Percentiles rank a stretch among this genome's conserved stretches.
Evolutionary conservation across 2,113 vertebrate species (phyloP).

Genomic region (Hymenochirus boettgeri): DNA sequence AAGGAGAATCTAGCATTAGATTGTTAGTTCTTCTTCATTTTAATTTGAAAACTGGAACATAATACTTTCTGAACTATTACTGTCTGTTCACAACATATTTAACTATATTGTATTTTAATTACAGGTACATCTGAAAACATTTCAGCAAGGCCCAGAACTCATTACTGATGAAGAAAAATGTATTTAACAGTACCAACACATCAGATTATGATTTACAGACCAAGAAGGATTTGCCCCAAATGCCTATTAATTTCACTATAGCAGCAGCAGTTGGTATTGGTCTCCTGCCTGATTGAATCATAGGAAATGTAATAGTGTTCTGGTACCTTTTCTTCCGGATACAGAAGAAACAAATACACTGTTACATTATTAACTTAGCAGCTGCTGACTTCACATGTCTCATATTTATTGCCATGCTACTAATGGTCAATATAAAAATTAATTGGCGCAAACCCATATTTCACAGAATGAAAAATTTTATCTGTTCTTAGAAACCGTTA

Average conservation of each 20-base stretch:
- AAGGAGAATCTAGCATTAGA: no score
- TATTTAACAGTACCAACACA: not conserved
- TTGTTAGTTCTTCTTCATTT: no score
- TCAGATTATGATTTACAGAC: not conserved
- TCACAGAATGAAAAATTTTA: not conserved
- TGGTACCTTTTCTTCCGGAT: constrained; percentile 29
- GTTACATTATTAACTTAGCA: constrained; percentile 32
- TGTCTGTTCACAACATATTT: not conserved
- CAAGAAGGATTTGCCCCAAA: not conserved
- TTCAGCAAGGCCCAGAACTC: not conserved
- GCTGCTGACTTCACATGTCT: constrained; percentile 16
- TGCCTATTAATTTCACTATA: not conserved
- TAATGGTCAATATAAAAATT: constrained; percentile 13
- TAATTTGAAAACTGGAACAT: no score
- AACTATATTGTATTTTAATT: not conserved
- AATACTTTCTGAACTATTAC: no score
- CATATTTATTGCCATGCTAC: not conserved
- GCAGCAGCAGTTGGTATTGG: not conserved
- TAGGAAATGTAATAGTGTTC: constrained; percentile 16
- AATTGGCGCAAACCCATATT: not conserved
- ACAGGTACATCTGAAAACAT: not conserved
- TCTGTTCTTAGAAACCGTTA: not conserved
- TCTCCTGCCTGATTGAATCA: constrained; percentile 19
- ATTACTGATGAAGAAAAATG: not conserved
- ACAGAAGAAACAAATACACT: constrained; percentile 18